Evolutionary conservation across 2,888 invertebrate species (phyloP), one percentile per base, ranked within the genome.

Genomic region (Ichneumon xanthorius): DNA sequence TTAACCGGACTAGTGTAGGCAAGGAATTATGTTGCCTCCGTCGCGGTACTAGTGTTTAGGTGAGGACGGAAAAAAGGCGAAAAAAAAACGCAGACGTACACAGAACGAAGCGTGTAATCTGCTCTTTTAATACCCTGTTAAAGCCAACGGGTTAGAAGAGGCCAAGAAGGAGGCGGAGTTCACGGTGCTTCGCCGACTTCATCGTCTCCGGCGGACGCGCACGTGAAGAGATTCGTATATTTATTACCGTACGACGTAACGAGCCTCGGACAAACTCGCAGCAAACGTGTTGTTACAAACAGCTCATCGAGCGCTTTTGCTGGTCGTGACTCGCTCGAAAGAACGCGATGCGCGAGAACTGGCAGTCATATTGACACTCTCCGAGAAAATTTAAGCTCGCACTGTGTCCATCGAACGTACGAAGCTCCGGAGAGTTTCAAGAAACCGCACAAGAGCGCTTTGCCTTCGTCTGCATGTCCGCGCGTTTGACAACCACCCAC

Each of bases 391-490:
- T 26, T 26, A 58, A 58, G 26, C 58, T 58, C 68, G 3, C 40
- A 7, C 19, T 16, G 19, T 22, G 9, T 4, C 26, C 19, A 16
- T 40, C 19, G 26, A 45, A 22, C 50, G 61, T 45, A 68, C 11
- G 7, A 58, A 19, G 48, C n/a, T 9, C 40, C 58, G 37, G 61
- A 11, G 72, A 80, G 67, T 77, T 84, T 80, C 50, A 26, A 48
- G 84, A 84, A 84, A 84, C 76, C 84, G 76, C 58, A 84, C 45
- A 61, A 80, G 72, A 76, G 67, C 75, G 67, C 68, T 45, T 6
- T 71, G 19, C 45, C 63, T 73, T 19, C 48, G 65, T 19, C 55
- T 63, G 48, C 71, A 26, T 37, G 71, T 58, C 71, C 26, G 30
- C 33, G 22, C 75, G 76, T 76, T 58, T 11, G 26, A 22, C 11